A percentile compares a stretch with the other conserved stretches of the same genome.
Conservation (phyloP, 2,113 vertebrate genomes). For the Neolamprologus kungweensis region DNA sequence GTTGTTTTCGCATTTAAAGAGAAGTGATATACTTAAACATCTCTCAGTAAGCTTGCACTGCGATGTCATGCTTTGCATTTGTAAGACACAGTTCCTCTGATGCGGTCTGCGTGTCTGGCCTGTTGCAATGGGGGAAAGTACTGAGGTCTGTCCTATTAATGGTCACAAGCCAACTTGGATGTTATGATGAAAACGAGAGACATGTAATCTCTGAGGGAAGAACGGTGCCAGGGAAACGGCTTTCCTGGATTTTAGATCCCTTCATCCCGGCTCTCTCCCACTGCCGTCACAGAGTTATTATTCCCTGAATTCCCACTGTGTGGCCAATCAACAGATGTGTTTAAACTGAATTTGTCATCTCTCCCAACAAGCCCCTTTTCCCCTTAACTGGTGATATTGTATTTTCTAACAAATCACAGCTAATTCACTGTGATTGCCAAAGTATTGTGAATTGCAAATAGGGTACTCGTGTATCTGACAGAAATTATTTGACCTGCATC, state of each 20-base stretch:
- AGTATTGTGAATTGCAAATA: constrained; percentile 33
- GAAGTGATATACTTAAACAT: neutral
- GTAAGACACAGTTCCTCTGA: neutral
- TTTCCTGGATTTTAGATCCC: constrained; percentile 59
- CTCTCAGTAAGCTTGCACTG: neutral
- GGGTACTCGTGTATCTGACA: neutral
- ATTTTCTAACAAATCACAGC: neutral
- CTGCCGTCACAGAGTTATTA: constrained; percentile 34
- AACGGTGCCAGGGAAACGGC: constrained; percentile 50
- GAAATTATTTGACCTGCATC: neutral
- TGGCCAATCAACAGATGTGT: constrained; percentile 57
- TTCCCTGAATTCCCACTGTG: constrained; percentile 48
- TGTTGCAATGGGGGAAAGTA: constrained; percentile 4
- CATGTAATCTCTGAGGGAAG: constrained; percentile 51
- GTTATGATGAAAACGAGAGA: constrained; percentile 51
- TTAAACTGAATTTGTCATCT: constrained; percentile 15
- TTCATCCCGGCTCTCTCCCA: constrained; percentile 13
- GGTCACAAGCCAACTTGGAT: constrained; percentile 54
- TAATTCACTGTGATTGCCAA: constrained; percentile 1
- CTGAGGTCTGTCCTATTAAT: constrained; percentile 37
- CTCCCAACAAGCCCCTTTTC: neutral
- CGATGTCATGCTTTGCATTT: neutral
- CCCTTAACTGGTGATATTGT: neutral
- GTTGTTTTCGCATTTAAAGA: neutral
- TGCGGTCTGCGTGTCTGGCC: neutral